Base-by-base conservation (phyloP, 2,797 vertebrate genomes). In the Mormyrops boulengeri region DNA sequence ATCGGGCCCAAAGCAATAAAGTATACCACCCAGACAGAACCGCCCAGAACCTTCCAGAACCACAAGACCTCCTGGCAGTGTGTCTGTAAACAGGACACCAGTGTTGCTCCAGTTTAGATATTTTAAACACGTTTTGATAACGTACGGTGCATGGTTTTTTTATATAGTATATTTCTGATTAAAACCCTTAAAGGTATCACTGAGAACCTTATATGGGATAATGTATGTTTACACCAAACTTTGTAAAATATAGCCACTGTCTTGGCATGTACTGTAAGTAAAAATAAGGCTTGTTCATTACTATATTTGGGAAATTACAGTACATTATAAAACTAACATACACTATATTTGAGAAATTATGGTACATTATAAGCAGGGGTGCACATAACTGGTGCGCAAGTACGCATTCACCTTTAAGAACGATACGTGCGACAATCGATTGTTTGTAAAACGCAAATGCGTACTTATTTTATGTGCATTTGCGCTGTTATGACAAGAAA, bases 11-110 rank as follows among this genome's bases (percentile, higher is more conserved):
- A 87, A 55, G 19, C 62, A 77, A 49, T 34, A 87, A 44, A 41
- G 41, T 69, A 49, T 84, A 87, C 82, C 89, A 89, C 89, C 30
- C 84, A 87, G 5, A 17, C 50, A 69, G 82, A 53, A 55, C 49
- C 49, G 17, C 84, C 50, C 47, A 22, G 44, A 85, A 38, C 49
- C 49, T 26, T 26, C 14, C 49, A 22, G 47, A 85, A 82, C 38
- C 44, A 85, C n/a, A 50, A 87, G 52, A 50, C 50, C n/a, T 87
- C 30, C 50, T 87, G 86, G 26, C 53, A 57, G 17, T 26, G 12
- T 17, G 5, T 60, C 30, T n/a, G 17, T 53, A 41, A 87, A 82
- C 11, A 38, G 69, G 69, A 41, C 11, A 14, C 30, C 69, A 41
- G 6, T 80, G 73, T 44, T 80, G 38, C 38, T 80, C 73, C 73